phyloP scores from a whole-genome alignment of 2,888 invertebrate species.

The Melolontha melolontha region DNA sequence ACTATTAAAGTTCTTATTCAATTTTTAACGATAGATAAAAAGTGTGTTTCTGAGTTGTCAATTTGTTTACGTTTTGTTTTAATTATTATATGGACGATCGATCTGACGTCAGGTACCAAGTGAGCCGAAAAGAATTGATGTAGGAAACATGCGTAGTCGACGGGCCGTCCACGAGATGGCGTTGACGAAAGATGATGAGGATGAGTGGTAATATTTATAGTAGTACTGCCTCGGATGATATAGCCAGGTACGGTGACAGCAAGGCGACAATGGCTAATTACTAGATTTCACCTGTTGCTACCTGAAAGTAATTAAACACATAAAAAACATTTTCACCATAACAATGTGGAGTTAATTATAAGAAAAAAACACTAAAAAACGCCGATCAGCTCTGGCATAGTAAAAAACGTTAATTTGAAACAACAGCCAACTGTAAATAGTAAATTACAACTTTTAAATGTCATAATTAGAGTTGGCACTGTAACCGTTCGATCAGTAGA shows the following conservation, averaged over 20 bases:
- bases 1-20: too few species aligned
- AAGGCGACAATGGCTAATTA: conserved; percentile 66
- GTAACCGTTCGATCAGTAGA: too few species aligned
- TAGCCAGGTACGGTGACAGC: conserved; percentile 64
- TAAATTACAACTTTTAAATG: too few species aligned
- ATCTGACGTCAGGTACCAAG: conserved; percentile 55
- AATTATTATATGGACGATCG: conserved; percentile 47
- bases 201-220: conserved; percentile 21
- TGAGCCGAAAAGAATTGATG: conserved; percentile 50
- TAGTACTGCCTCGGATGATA: conserved; percentile 49
- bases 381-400: too few species aligned
- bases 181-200: conserved; percentile 20
- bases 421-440: too few species aligned
- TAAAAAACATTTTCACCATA: neutral
- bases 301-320: conserved; percentile 53
- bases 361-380: too few species aligned
- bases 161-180: conserved; percentile 18
- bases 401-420: too few species aligned
- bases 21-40: too few species aligned
- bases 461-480: too few species aligned
- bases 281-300: conserved; percentile 62
- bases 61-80: conserved; percentile 4
- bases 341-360: too few species aligned
- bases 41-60: neutral
- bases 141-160: conserved; percentile 8